Base-by-base conservation (phyloP, 2,888 invertebrate genomes). In the Autographa gamma region DNA sequence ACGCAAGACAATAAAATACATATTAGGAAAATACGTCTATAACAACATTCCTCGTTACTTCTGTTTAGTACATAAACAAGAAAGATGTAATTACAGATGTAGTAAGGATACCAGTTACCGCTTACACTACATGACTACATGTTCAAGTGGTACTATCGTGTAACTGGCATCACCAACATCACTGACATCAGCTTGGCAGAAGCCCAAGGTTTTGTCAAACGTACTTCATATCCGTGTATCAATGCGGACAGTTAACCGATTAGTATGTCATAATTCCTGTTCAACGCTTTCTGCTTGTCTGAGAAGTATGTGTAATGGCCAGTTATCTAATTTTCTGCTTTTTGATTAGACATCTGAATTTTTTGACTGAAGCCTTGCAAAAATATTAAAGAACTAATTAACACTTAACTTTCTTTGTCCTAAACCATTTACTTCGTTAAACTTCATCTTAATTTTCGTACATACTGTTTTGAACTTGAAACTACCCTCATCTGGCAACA, bases 171-270 rank as follows among this genome's bases (percentile, higher is more conserved):
- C 25, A 25, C 25, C 25, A 3, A 1, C 25, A 25, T 25, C 25
- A 80, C 83, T 86, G 83, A 76, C 79, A 81, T 79, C 80, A 85
- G 83, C 86, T 90, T 94, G 93, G 93, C 93, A 89, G 71, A 73
- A 67, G 75, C 90, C 92, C 92, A 93, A 91, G 91, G 90, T 89
- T 89, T 86, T 85, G 85, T 87, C 86, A 85, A 81, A 83, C 72
- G 69, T 68, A 70, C 74, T 74, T 76, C 79, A 82, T 84, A 79
- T 81, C 78, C 80, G 76, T 75, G 73, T 76, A 77, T 79, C 79
- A 77, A 74, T 73, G 74, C 71, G 74, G 75, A 80, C 74, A 76
- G 75, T 71, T 72, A 76, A 81, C 79, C 78, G 74, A 81, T 80
- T 84, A 83, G 79, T 77, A 77, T 74, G 79, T 79, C 79, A 83